phyloP scores from a whole-genome alignment of 1,140 invertebrate genomes.

The Diabrotica undecimpunctata region DNA sequence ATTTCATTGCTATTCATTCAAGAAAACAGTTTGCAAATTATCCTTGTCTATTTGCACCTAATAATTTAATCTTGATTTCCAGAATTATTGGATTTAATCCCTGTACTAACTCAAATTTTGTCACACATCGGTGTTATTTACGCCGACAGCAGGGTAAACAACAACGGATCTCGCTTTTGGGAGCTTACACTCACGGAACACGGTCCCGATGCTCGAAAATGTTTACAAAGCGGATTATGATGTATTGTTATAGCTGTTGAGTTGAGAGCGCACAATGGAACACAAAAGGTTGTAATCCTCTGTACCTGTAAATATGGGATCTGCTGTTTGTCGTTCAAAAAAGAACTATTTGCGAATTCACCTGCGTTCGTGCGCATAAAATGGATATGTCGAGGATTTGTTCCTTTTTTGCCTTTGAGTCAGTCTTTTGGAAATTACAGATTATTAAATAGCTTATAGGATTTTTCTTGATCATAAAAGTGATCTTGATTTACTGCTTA shows the following conservation, averaged over 20 bases:
- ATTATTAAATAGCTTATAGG: too few species aligned
- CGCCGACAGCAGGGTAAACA: conserved; percentile 1
- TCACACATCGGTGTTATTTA: conserved; percentile 11
- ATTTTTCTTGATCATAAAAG: too few species aligned
- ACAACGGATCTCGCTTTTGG: conserved; percentile 3
- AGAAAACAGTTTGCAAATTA: too few species aligned
- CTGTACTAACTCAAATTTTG: too few species aligned
- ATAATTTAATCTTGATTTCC: too few species aligned
- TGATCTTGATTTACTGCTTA: too few species aligned
- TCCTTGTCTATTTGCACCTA: too few species aligned
- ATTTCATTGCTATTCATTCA: too few species aligned
- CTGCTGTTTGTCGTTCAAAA: not conserved
- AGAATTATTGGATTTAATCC: too few species aligned
- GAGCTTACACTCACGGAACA: not conserved
- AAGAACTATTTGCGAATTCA: not conserved
- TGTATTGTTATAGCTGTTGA: conserved; percentile 9
- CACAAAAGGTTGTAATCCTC: conserved; percentile 12
- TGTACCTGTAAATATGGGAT: conserved; percentile 11
- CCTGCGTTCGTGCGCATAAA: conserved; percentile 1
- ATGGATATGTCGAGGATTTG: not conserved
- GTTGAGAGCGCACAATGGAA: conserved; percentile 5
- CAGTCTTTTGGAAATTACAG: not conserved
- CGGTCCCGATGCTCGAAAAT: not conserved
- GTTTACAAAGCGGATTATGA: conserved; percentile 15
- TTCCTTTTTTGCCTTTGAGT: not conserved